Conservation (phyloP, 2,797 vertebrate genomes). For the Brachymystax lenok region DNA sequence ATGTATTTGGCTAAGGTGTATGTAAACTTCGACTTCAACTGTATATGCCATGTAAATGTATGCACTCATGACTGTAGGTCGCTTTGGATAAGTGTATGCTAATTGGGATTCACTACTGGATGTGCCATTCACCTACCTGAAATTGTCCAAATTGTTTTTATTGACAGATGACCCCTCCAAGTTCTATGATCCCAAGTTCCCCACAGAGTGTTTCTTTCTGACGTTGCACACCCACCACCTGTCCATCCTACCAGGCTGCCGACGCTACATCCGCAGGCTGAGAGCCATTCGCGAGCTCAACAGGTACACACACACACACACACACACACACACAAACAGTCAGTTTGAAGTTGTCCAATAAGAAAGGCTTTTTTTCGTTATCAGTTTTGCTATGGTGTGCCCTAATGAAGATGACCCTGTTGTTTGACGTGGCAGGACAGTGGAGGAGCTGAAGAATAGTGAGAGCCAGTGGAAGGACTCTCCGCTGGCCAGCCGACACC, state of each 20-base stretch:
- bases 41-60: too few species aligned
- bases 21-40: too few species aligned
- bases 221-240: constrained; percentile 96
- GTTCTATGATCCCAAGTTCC: constrained; percentile 87
- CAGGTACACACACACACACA: constrained; percentile 79
- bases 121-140: neutral
- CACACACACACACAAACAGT: constrained; percentile 40
- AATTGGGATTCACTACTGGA: too few species aligned
- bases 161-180: constrained; percentile 81
- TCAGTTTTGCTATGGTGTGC: neutral
- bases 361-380: neutral
- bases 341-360: neutral
- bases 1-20: too few species aligned
- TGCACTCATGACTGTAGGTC: too few species aligned
- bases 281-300: constrained; percentile 96
- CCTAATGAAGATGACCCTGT: constrained; percentile 60
- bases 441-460: constrained; percentile 97
- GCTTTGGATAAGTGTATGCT: too few species aligned
- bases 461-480: constrained; percentile 99
- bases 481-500: constrained; percentile 89
- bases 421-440: constrained; percentile 81
- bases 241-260: constrained; percentile 93
- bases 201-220: constrained; percentile 95
- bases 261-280: constrained; percentile 96
- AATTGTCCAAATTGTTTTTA: neutral